phyloP scores from a whole-genome alignment of 2,797 vertebrate species.

The Nasua narica region DNA sequence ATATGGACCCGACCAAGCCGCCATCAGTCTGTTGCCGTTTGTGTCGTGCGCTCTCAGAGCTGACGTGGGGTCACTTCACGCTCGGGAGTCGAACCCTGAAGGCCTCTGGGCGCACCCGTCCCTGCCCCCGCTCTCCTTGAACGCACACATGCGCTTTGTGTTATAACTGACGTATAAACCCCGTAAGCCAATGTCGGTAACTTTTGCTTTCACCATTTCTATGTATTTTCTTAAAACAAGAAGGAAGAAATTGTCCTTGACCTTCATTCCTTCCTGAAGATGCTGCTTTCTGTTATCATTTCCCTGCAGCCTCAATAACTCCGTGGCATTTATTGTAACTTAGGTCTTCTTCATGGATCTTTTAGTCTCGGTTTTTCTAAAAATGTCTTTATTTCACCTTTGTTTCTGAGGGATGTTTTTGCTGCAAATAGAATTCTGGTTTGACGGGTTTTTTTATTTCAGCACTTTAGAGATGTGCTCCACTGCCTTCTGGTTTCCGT shows the following conservation, averaged over 20 bases:
- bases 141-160: no score
- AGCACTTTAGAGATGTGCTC: not conserved
- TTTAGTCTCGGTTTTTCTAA: not conserved
- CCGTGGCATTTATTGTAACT: not conserved
- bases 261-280: not conserved
- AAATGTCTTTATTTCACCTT: not conserved
- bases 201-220: not conserved
- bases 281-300: not conserved
- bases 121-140: not conserved
- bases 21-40: no score
- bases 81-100: no score
- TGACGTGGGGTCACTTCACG: rapidly evolving
- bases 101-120: rapidly evolving
- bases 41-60: not conserved
- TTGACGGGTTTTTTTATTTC: not conserved
- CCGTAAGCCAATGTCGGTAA: not conserved
- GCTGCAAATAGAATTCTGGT: not conserved
- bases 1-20: not conserved
- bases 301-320: not conserved
- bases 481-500: not conserved
- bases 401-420: not conserved
- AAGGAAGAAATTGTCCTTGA: not conserved
- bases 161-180: not conserved
- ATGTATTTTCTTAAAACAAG: not conserved
- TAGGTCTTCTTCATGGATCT: not conserved